Conservation (phyloP, 2,797 vertebrate genomes). For the Mus spretus region DNA sequence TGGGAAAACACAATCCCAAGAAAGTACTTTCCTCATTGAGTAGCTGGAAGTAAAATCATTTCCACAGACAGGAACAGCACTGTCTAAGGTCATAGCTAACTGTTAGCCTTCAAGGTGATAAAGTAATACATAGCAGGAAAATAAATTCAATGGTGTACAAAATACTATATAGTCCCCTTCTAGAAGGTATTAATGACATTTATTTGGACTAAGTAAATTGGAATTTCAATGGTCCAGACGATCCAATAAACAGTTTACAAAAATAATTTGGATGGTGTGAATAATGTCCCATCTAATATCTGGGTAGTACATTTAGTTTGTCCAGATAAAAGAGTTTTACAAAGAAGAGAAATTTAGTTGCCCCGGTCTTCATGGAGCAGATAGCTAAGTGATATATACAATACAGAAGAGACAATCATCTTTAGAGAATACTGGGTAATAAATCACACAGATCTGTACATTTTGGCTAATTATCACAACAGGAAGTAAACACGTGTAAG, state of each 20-base stretch:
- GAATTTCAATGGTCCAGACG: slow-evolving; percentile 47
- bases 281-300: slow-evolving; percentile 38
- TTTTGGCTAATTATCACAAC: slow-evolving; percentile 32
- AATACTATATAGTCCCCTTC: slow-evolving; percentile 23
- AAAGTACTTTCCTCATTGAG: slow-evolving; percentile 40
- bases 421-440: slow-evolving; percentile 36
- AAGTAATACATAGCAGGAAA: slow-evolving; percentile 24
- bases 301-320: slow-evolving; percentile 31
- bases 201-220: slow-evolving; percentile 13
- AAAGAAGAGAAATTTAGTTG: slow-evolving; percentile 55
- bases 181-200: slow-evolving; percentile 16
- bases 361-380: background rate
- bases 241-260: slow-evolving; percentile 32
- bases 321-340: slow-evolving; percentile 38
- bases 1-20: background rate
- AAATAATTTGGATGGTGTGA: slow-evolving; percentile 13
- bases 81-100: slow-evolving; percentile 4
- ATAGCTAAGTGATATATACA: slow-evolving; percentile 29
- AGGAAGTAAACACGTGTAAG: slow-evolving; percentile 29
- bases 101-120: slow-evolving; percentile 18
- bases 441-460: slow-evolving; percentile 44
- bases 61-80: background rate
- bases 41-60: background rate
- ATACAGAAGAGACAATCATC: slow-evolving; percentile 1
- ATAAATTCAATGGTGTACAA: background rate